Conservation (phyloP, 2,113 vertebrate species). For the Serinus canaria region DNA sequence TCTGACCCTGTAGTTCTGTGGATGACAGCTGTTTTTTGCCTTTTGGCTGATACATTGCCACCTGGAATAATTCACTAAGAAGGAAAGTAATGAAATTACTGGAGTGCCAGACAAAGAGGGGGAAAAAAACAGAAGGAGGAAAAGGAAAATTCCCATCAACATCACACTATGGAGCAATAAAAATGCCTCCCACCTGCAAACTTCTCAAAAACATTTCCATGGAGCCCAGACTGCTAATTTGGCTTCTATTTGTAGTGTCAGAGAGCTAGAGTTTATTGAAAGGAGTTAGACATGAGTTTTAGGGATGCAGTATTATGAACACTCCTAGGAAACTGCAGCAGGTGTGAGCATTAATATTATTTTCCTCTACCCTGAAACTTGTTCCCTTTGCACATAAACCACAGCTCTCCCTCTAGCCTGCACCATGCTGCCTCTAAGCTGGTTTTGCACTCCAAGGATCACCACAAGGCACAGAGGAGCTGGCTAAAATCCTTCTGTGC, state of each 20-base stretch:
- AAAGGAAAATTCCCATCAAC: constrained; percentile 15
- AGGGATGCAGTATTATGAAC: background rate
- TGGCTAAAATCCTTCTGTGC: background rate
- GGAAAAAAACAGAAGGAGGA: background rate
- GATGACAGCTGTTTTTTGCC: background rate
- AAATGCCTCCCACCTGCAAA: constrained; percentile 12
- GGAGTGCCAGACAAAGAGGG: background rate
- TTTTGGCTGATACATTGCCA: constrained; percentile 21
- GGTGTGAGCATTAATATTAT: background rate
- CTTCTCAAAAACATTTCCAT: constrained; percentile 4
- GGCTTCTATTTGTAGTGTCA: background rate
- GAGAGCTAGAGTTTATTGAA: background rate
- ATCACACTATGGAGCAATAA: background rate
- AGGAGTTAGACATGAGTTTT: background rate
- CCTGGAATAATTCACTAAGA: constrained; percentile 22
- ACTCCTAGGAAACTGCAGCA: background rate
- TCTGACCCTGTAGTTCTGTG: background rate
- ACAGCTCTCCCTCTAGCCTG: background rate
- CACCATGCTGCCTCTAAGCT: background rate
- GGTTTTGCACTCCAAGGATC: background rate
- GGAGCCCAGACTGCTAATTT: background rate
- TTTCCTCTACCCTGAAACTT: background rate
- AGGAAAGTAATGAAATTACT: constrained; percentile 31
- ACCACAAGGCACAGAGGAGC: background rate
- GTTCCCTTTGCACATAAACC: constrained; percentile 3